These are phyloP conservation scores for Addax nasomaculatus DNA, from an alignment of 2,113 vertebrate genomes.

Conservation along the genomic window DNA sequence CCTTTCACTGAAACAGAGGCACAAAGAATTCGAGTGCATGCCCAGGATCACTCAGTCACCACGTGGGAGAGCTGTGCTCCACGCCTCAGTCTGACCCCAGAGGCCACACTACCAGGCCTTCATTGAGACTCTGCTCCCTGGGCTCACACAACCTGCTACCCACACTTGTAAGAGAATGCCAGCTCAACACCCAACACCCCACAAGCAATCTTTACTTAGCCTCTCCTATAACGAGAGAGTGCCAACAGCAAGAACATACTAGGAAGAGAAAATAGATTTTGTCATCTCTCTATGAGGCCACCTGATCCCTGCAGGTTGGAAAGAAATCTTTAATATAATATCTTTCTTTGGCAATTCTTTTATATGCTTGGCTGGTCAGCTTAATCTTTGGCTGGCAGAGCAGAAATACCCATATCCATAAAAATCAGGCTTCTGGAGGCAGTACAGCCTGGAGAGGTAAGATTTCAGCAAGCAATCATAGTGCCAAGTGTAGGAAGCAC, in stretches of 20 bases:
- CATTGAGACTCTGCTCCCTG: not conserved
- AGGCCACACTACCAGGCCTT: not conserved
- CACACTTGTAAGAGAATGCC: not conserved
- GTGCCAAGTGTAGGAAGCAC: not conserved
- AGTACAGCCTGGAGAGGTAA: not conserved
- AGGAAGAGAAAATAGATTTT: conserved; percentile 45
- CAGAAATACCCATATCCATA: not conserved
- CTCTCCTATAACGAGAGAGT: not conserved
- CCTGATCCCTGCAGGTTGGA: conserved; percentile 1
- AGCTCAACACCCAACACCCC: not conserved
- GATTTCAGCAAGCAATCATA: not conserved
- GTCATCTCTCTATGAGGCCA: conserved; percentile 40
- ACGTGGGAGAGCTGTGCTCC: not conserved
- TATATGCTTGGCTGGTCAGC: not conserved
- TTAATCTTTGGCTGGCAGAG: not conserved
- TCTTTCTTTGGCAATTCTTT: conserved; percentile 11
- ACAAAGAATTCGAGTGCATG: not conserved
- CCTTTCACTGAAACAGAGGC: not conserved
- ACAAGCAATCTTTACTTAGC: not conserved
- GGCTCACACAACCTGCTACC: not conserved
- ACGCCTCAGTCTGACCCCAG: not conserved
- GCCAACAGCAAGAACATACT: not conserved
- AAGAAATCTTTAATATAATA: not conserved
- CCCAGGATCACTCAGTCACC: not conserved
- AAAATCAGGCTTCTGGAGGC: not conserved